These are phyloP conservation scores for Nomada goodeniana DNA, from an alignment of 2,888 invertebrate species.

Conservation along the genomic window DNA sequence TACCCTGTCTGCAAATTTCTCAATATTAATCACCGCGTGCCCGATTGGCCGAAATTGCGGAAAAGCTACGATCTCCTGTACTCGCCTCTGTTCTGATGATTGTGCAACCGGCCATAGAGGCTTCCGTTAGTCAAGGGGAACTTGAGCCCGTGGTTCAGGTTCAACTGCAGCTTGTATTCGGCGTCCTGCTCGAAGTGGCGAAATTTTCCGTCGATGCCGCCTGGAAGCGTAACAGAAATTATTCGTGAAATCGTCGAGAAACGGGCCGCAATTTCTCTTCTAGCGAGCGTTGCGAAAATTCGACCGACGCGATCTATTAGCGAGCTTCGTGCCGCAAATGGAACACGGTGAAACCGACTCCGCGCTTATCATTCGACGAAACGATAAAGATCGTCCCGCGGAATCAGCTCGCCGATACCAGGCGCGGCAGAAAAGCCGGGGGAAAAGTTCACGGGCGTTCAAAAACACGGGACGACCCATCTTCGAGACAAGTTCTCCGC, in stretches of 20 bases:
- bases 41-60: too few species aligned
- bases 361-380: too few species aligned
- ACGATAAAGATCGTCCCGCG: too few species aligned
- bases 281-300: conserved; percentile 39
- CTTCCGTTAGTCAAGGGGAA: conserved; percentile 87
- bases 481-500: background rate
- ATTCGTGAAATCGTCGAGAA: conserved; percentile 42
- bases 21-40: too few species aligned
- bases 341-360: background rate
- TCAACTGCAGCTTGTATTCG: conserved; percentile 82
- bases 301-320: background rate
- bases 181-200: conserved; percentile 85
- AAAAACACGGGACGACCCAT: too few species aligned
- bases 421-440: too few species aligned
- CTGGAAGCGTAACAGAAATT: conserved; percentile 73
- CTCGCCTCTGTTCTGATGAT: conserved; percentile 81
- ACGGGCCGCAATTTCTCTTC: conserved; percentile 14
- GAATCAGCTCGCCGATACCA: too few species aligned
- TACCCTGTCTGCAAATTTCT: too few species aligned
- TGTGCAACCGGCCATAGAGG: conserved; percentile 86
- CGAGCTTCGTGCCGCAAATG: background rate
- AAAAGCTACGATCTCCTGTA: background rate
- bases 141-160: conserved; percentile 85
- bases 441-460: too few species aligned
- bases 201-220: conserved; percentile 87